Base-by-base conservation (phyloP, 2,888 invertebrate species). In the Dynastes tityus region DNA sequence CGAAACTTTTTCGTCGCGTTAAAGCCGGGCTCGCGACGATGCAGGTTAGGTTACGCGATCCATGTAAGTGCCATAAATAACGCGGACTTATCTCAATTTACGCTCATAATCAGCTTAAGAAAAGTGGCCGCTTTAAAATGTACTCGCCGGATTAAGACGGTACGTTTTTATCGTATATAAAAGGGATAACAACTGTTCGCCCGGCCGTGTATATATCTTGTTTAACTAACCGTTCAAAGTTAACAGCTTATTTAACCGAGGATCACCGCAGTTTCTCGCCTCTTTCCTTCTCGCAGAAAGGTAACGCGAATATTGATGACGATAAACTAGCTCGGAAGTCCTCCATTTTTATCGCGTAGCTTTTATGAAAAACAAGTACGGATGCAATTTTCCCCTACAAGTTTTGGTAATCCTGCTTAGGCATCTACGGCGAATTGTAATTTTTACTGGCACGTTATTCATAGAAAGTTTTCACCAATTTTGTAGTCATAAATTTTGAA, bases 51-150 rank as follows among this genome's bases (percentile, higher is more conserved):
- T 84, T 84, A 81, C 53, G 78, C 74, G 64, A 77, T 78, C 85
- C 89, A 89, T 89, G 89, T 87, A 89, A 88, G 88, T 85, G 88
- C 87, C 87, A 89, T 89, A 89, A 89, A 89, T 89, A 89, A 88
- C 84, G 86, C 85, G 84, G 88, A 87, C 88, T 89, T 89, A 88
- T 87, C 88, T 87, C 88, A 88, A 89, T 89, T 89, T 89, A 88
- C 89, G 88, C 88, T 88, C 87, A 87, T 89, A 89, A 89, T 89
- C 89, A 89, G 89, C 89, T 89, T 89, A 89, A 89, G 88, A 88
- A 89, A 88, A 88, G 88, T 88, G 88, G 87, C 81, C 86, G 87
- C 87, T 89, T 89, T 88, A 88, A 88, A 88, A 88, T 88, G 88
- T 87, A 86, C 87, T 87, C 84, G 85, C 85, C 81, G 87, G 88